Evolutionary conservation across 2,113 vertebrate genomes (phyloP).

Genomic region (Periophthalmus modestus): DNA sequence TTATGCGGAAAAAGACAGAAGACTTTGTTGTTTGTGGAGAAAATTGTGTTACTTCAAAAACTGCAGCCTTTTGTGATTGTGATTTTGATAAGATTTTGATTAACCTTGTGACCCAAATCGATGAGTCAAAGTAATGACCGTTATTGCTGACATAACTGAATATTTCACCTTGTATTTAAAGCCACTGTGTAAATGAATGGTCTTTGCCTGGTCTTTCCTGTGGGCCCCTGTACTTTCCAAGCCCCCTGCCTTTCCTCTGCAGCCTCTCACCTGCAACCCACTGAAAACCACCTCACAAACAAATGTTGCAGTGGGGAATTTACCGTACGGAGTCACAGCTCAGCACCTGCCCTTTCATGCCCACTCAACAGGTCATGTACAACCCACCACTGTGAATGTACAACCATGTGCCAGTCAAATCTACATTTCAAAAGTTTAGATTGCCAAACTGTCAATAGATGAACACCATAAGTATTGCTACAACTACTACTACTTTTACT

Average conservation of each 20-base stretch:
- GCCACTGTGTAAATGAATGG: background rate
- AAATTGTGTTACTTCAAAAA: too few species aligned
- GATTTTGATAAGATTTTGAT: too few species aligned
- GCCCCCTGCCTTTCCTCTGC: background rate
- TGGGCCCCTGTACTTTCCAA: background rate
- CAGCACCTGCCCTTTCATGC: background rate
- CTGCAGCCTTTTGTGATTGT: too few species aligned
- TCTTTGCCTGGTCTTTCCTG: background rate
- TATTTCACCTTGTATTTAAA: background rate
- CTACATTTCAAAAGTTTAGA: too few species aligned
- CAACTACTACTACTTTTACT: too few species aligned
- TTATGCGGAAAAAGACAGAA: too few species aligned
- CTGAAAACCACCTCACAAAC: constrained; percentile 3
- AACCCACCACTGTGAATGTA: background rate
- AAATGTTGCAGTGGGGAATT: background rate
- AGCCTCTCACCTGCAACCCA: background rate
- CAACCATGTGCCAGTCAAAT: too few species aligned
- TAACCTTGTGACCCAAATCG: too few species aligned
- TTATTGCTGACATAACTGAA: too few species aligned
- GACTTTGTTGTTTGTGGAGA: too few species aligned
- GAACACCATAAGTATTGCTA: too few species aligned
- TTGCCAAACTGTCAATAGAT: background rate
- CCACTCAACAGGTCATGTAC: background rate
- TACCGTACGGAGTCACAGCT: background rate
- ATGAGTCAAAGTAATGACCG: too few species aligned